Evolutionary conservation across 2,888 invertebrate genomes (phyloP), one percentile per base, ranked within the genome.

Genomic region (Strigamia transsilvanica): DNA sequence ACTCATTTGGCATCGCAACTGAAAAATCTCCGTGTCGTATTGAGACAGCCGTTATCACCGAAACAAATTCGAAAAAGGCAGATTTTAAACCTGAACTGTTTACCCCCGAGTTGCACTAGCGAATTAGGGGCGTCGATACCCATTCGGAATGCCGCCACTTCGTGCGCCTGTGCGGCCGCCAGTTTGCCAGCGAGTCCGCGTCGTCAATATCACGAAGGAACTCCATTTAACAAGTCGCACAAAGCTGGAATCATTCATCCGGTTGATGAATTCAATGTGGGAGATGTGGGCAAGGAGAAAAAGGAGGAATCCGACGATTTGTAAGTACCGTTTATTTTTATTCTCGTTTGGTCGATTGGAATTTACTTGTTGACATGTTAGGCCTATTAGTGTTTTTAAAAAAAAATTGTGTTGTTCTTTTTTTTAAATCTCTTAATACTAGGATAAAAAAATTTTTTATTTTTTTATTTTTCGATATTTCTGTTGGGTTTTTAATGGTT

Each of bases 1-100:
- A 81, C 81, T 61, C 81, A 81, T 34, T 23, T 81, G 27, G 73
- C 81, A n/a, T 81, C 81, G 15, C 81, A 81, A 38, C 81, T 81
- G 18, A 81, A 81, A 41, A 81, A 81, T 32, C 66, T 81, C 34
- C 81, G 81, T 18, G 32, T 61, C 34, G 81, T 81, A 15, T 38
- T 81, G 27, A 21, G 81, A 21, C 81, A 32, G 27, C 81, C 81
- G 27, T 38, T 81, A n/a, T 81, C 81, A 12, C 81, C 81, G 13
- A 81, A 32, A 61, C 61, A 42, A 66, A 23, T 81, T 34, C 81
- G 81, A 61, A 81, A 61, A 38, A 21, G 46, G 18, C 79, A 79
- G 21, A 32, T 51, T 13, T 13, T 51, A 10, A 51, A 51, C 51
- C 6, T 51, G 18, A 51, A 51, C 15, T 51, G 51, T 6, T 18